Evolutionary conservation across 2,797 vertebrate genomes (phyloP).

Genomic region (Antrozous pallidus): DNA sequence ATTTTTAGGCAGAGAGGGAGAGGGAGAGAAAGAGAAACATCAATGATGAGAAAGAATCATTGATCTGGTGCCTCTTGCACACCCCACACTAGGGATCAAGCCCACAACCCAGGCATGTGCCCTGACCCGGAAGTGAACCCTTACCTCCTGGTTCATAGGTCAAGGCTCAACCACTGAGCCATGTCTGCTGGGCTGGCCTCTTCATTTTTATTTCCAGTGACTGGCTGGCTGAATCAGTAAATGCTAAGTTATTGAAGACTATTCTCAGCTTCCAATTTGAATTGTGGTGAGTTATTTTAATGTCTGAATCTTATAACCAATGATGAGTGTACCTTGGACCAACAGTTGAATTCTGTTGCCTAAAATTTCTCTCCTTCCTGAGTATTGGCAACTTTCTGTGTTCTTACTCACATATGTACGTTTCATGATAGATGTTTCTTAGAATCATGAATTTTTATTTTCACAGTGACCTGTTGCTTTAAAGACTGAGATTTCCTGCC

Average conservation of each 20-base stretch:
- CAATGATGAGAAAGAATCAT: no score
- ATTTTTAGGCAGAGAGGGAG: no score
- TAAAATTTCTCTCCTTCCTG: conserved; percentile 14
- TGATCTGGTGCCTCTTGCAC: no score
- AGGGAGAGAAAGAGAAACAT: no score
- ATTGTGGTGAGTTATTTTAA: background rate
- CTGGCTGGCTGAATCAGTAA: background rate
- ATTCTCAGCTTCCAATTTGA: background rate
- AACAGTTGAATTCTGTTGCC: background rate
- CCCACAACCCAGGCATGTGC: no score
- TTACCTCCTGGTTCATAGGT: no score
- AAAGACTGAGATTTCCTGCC: background rate
- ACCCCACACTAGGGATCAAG: no score
- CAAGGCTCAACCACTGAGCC: no score
- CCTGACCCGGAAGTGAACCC: no score
- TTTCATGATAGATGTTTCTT: conserved; percentile 27
- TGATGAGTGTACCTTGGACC: background rate
- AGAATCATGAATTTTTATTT: conserved; percentile 5
- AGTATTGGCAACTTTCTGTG: conserved; percentile 28
- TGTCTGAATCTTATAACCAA: conserved; percentile 13
- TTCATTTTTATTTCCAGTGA: background rate
- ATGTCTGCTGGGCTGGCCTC: background rate
- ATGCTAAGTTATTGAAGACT: background rate
- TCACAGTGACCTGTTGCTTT: conserved; percentile 11
- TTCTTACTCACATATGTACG: background rate